phyloP scores from a whole-genome alignment of 2,113 vertebrate genomes.

The Sinocyclocheilus anophthalmus region DNA sequence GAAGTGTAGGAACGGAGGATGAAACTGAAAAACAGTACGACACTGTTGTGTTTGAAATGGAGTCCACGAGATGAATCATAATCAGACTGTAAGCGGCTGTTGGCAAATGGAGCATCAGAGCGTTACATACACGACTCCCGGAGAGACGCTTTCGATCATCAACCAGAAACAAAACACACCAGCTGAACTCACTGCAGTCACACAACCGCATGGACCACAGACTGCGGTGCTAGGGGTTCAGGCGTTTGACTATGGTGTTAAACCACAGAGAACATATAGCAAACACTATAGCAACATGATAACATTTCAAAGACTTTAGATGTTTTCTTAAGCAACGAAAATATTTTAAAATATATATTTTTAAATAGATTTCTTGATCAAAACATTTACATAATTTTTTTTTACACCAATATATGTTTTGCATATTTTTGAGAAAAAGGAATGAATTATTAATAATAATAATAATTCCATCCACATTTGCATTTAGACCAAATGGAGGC shows the following conservation, averaged over 20 bases:
- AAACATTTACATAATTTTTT: too few species aligned
- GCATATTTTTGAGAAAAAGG: too few species aligned
- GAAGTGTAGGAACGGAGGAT: neutral
- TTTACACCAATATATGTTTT: too few species aligned
- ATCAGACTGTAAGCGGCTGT: conserved; percentile 69
- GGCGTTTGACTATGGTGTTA: neutral
- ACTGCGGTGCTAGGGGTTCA: neutral
- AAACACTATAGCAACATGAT: neutral
- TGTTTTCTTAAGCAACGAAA: neutral
- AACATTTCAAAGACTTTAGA: neutral
- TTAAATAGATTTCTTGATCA: too few species aligned
- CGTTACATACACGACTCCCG: conserved; percentile 62
- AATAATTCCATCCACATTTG: too few species aligned
- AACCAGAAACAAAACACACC: neutral
- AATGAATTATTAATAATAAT: too few species aligned
- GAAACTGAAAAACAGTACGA: conserved; percentile 27
- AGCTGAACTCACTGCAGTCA: neutral
- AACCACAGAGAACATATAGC: neutral
- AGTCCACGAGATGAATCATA: conserved; percentile 61
- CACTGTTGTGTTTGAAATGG: conserved; percentile 24
- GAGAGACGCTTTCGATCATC: conserved; percentile 2
- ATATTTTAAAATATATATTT: too few species aligned
- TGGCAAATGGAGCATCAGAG: conserved; percentile 66
- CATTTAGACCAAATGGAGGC: too few species aligned
- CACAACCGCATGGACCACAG: neutral